Conservation (phyloP, 2,797 vertebrate species). For the Diglossa cyanea region DNA sequence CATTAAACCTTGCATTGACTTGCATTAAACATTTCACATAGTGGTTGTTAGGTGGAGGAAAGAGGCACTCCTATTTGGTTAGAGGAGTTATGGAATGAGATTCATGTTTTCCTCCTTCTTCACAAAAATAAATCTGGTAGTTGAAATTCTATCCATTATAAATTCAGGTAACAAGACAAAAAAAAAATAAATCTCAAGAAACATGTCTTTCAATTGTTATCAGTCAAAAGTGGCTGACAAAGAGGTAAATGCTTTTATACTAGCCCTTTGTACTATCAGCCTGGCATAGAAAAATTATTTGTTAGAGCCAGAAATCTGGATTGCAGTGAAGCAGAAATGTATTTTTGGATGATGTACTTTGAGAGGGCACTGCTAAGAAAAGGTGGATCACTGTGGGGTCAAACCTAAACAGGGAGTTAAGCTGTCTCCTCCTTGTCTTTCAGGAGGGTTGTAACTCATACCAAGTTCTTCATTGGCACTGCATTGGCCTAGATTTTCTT, state of each 20-base stretch:
- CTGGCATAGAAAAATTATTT: neutral
- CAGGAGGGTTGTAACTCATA: neutral
- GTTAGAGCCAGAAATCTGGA: neutral
- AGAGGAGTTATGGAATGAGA: neutral
- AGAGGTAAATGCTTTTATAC: neutral
- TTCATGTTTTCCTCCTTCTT: neutral
- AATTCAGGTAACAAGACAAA: neutral
- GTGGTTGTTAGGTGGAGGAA: neutral
- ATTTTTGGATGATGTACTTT: neutral
- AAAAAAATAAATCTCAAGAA: neutral
- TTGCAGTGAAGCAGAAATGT: neutral
- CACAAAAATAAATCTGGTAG: neutral
- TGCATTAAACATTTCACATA: neutral
- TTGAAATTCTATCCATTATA: neutral
- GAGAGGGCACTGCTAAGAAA: neutral
- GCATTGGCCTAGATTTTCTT: neutral
- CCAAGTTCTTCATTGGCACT: neutral
- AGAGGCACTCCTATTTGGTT: neutral
- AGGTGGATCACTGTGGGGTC: neutral
- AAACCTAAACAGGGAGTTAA: neutral
- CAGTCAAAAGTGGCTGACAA: neutral
- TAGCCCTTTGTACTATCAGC: neutral
- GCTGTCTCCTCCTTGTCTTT: neutral
- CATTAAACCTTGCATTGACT: neutral
- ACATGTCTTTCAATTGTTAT: neutral